phyloP scores from a whole-genome alignment of 2,113 vertebrate species.

The Dipodomys merriami region DNA sequence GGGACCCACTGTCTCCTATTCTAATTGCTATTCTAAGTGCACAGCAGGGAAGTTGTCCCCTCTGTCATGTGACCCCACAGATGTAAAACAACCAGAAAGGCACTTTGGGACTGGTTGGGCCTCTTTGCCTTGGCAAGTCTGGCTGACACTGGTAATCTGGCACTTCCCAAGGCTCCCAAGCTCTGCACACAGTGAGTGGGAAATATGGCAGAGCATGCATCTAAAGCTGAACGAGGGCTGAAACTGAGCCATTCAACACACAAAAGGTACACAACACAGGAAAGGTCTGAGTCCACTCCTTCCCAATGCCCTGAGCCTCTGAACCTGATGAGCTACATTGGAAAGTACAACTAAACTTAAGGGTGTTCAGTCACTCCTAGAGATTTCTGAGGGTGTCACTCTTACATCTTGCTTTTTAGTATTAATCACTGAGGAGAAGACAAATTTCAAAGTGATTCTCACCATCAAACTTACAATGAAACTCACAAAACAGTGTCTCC shows the following conservation, averaged over 20 bases:
- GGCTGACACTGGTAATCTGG: conserved; percentile 75
- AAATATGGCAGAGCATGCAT: conserved; percentile 83
- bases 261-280: background rate
- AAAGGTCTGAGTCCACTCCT: too few species aligned
- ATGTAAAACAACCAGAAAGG: conserved; percentile 87
- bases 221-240: conserved; percentile 82
- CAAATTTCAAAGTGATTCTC: conserved; percentile 75
- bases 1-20: too few species aligned
- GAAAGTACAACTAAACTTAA: background rate
- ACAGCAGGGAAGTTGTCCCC: conserved; percentile 30
- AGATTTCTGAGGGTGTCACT: conserved; percentile 17
- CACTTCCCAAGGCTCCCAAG: conserved; percentile 76
- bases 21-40: too few species aligned
- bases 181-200: conserved; percentile 72
- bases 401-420: background rate
- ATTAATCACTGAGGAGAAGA: conserved; percentile 69
- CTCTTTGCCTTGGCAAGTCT: conserved; percentile 81
- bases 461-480: conserved; percentile 67
- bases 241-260: conserved; percentile 56
- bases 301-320: too few species aligned
- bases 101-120: conserved; percentile 90
- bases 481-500: conserved; percentile 73
- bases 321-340: too few species aligned
- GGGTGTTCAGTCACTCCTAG: conserved; percentile 65
- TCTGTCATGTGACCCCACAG: conserved; percentile 18